phyloP scores from a whole-genome alignment of 2,888 invertebrate species.

The Pristionchus mayeri region DNA sequence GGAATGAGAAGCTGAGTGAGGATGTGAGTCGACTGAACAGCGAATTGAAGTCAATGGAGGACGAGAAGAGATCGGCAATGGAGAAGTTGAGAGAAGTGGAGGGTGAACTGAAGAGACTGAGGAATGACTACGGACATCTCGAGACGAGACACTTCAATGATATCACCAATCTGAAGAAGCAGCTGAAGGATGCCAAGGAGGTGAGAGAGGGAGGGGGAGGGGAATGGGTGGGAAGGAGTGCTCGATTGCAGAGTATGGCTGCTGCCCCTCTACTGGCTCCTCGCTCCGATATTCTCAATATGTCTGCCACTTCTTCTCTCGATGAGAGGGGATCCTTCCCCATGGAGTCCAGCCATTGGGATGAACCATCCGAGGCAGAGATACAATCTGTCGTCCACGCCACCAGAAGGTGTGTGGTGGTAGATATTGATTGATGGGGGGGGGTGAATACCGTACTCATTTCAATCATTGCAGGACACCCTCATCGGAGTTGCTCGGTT shows the following conservation, averaged over 20 bases:
- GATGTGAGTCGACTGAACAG: conserved; percentile 53
- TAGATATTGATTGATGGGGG: background rate
- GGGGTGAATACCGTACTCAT: background rate
- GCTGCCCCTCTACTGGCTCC: background rate
- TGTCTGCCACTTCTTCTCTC: conserved; percentile 32
- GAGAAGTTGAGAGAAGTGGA: conserved; percentile 50
- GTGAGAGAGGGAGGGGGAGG: background rate
- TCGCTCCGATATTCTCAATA: conserved; percentile 16
- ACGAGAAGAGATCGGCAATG: conserved; percentile 36
- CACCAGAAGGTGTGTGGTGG: background rate
- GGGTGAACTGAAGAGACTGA: conserved; percentile 53
- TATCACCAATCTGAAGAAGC: conserved; percentile 53
- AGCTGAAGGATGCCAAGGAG: conserved; percentile 50
- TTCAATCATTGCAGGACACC: conserved; percentile 23
- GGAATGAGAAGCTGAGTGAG: conserved; percentile 50
- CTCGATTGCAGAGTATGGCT: background rate
- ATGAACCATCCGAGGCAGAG: conserved; percentile 36
- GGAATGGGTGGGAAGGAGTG: too few relatives aligned
- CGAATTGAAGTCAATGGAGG: conserved; percentile 51
- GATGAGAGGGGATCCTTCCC: conserved; percentile 14
- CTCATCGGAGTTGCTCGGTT: conserved; percentile 19
- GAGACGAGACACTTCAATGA: conserved; percentile 62
- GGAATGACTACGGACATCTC: conserved; percentile 56
- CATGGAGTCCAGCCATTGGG: background rate
- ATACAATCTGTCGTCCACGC: background rate